Conservation (phyloP, 2,797 vertebrate species). For the Channallabes apus region DNA sequence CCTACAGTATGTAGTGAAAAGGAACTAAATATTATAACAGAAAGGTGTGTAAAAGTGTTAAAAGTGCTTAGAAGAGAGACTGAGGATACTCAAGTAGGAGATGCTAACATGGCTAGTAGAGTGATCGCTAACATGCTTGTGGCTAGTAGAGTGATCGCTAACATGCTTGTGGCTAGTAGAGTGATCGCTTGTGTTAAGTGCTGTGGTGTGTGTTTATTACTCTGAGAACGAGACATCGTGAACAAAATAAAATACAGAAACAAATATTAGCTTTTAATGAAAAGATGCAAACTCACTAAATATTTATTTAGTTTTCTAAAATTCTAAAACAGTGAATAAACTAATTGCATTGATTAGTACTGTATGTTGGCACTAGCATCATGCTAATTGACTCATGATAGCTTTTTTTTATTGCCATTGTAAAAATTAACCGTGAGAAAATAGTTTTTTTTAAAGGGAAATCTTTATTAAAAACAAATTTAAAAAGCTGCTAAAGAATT, state of each 20-base stretch:
- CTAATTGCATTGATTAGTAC: neutral
- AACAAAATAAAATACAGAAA: neutral
- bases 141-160: neutral
- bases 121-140: too few species aligned
- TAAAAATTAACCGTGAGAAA: neutral
- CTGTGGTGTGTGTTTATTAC: neutral
- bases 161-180: neutral
- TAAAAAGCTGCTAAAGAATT: neutral
- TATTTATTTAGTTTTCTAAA: too few species aligned
- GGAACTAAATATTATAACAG: neutral
- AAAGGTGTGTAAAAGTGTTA: neutral
- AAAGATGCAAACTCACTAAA: neutral
- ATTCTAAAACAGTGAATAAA: neutral
- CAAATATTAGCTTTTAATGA: neutral
- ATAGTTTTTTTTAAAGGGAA: neutral
- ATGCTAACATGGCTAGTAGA: neutral
- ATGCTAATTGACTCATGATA: neutral
- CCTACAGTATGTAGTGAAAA: neutral
- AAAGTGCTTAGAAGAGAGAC: neutral
- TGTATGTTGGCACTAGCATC: neutral
- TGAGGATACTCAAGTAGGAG: neutral
- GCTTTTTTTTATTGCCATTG: neutral
- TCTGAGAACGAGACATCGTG: neutral
- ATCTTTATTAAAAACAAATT: neutral
- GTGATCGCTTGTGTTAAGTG: neutral